phyloP scores from a whole-genome alignment of 2,888 invertebrate species.

The Julus scanicus region DNA sequence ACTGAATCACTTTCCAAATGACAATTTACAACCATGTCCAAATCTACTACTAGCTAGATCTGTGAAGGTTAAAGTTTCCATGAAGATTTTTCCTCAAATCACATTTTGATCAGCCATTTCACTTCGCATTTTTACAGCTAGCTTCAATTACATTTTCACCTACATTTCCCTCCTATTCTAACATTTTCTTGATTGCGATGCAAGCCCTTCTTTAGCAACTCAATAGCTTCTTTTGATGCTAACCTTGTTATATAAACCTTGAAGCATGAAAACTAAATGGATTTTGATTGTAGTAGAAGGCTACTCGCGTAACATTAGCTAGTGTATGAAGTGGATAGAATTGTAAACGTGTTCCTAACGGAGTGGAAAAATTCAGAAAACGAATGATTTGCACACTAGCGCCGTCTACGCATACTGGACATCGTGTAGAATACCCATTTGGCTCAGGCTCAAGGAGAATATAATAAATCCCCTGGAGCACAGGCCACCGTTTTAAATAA shows the following conservation, averaged over 20 bases:
- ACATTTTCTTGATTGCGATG: constrained; percentile 1
- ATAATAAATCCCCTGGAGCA: constrained; percentile 34
- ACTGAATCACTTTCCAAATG: background rate
- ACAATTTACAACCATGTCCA: background rate
- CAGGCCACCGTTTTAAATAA: background rate
- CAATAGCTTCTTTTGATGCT: constrained; percentile 7
- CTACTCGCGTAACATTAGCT: constrained; percentile 3
- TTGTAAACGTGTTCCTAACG: constrained; percentile 11
- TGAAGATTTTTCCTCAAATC: background rate
- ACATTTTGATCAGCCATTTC: background rate
- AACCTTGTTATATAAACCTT: constrained; percentile 18
- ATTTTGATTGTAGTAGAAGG: background rate
- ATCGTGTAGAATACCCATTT: background rate
- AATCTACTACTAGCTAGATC: background rate
- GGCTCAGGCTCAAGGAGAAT: background rate
- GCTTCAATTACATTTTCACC: constrained; percentile 16
- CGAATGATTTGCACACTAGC: background rate
- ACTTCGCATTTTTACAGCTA: background rate
- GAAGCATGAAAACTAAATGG: constrained; percentile 40
- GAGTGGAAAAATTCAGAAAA: constrained; percentile 5
- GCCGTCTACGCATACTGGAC: background rate
- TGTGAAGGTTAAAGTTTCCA: background rate
- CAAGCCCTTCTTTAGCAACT: background rate
- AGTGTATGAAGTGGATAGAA: background rate
- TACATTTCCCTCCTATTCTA: background rate